These are phyloP conservation scores for Antitype chi DNA, from an alignment of 2,888 invertebrate species.

Conservation along the genomic window DNA sequence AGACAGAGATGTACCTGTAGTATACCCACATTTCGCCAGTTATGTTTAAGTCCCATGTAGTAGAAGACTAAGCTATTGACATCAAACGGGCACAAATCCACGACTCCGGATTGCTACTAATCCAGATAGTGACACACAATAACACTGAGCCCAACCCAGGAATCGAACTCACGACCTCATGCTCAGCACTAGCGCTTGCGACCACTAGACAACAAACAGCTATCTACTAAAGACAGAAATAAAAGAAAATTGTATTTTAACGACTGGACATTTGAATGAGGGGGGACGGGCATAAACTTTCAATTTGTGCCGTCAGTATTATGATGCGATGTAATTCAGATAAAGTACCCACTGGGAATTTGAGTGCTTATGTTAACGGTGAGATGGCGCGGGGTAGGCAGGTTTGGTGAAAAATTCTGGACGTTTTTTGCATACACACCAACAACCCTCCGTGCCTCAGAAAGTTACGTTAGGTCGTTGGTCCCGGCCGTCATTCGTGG, in stretches of 20 bases:
- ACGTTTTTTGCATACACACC: too few relatives aligned
- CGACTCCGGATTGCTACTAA: not conserved
- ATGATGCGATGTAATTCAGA: constrained; percentile 41
- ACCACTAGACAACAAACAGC: constrained; percentile 9
- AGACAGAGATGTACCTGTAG: too few relatives aligned
- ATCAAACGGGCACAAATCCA: not conserved
- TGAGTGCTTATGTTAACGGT: constrained; percentile 26
- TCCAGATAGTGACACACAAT: not conserved
- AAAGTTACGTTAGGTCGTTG: too few relatives aligned
- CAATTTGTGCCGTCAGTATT: constrained; percentile 56
- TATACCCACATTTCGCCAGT: too few relatives aligned
- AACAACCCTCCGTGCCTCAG: too few relatives aligned
- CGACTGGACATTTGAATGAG: constrained; percentile 53
- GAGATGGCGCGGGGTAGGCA: not conserved
- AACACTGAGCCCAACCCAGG: not conserved
- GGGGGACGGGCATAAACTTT: constrained; percentile 47
- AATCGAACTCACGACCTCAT: not conserved
- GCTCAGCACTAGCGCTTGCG: not conserved
- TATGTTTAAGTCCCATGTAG: not conserved
- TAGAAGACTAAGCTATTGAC: not conserved
- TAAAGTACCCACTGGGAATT: constrained; percentile 31
- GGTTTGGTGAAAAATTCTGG: not conserved
- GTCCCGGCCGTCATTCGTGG: too few relatives aligned
- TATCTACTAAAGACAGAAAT: constrained; percentile 29
- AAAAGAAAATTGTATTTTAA: constrained; percentile 58